Evolutionary conservation across 2,797 vertebrate species (phyloP).

Genomic region (Aselliscus stoliczkanus): DNA sequence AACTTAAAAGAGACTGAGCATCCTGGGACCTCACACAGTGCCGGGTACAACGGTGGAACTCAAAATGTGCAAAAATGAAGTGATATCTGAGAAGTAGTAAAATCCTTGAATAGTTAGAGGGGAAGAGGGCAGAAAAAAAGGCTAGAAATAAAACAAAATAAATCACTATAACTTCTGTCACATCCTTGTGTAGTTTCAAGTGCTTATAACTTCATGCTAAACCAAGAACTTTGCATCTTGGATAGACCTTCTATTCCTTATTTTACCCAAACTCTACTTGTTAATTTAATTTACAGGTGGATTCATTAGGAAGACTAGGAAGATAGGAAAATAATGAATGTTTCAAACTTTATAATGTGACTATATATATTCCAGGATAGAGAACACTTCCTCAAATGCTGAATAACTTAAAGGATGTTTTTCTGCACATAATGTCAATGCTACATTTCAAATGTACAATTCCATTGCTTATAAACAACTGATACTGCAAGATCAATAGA

Average conservation of each 20-base stretch:
- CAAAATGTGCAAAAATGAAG: background rate
- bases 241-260: background rate
- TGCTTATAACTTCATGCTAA: conserved; percentile 6
- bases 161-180: background rate
- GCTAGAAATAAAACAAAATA: background rate
- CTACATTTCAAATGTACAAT: conserved; percentile 12
- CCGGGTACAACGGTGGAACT: background rate
- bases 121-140: background rate
- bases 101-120: background rate
- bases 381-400: conserved; percentile 6
- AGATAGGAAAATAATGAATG: background rate
- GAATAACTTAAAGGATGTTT: conserved; percentile 33
- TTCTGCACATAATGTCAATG: background rate
- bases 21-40: background rate
- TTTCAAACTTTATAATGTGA: background rate
- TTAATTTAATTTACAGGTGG: conserved; percentile 36
- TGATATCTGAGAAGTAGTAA: background rate
- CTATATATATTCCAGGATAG: background rate
- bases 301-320: background rate
- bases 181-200: background rate
- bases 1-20: background rate
- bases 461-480: conserved; percentile 46
- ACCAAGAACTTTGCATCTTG: background rate
- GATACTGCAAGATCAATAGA: conserved; percentile 32
- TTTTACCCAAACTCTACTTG: background rate